Conservation (phyloP, 2,888 invertebrate genomes). For the Spisula subtruncata region DNA sequence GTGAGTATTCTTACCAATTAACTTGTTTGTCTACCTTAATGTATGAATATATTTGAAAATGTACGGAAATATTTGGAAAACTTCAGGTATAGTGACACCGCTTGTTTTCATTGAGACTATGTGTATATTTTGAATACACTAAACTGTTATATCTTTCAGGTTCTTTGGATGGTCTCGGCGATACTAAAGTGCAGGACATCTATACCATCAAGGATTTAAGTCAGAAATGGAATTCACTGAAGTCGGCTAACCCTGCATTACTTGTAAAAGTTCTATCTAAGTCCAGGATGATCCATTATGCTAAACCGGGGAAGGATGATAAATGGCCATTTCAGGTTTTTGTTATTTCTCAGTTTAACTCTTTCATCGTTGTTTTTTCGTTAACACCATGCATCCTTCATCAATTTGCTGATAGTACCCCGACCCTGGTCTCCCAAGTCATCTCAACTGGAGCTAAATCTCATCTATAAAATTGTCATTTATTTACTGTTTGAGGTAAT, state of each 20-base stretch:
- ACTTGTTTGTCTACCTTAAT: too few species aligned
- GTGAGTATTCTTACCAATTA: too few species aligned
- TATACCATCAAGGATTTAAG: constrained; percentile 57
- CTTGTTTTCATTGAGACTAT: too few species aligned
- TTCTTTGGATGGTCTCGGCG: constrained; percentile 21
- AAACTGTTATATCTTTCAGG: neutral
- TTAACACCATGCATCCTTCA: too few species aligned
- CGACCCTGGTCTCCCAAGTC: too few species aligned
- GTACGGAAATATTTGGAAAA: constrained; percentile 64
- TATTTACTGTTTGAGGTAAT: too few species aligned
- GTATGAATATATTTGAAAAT: too few species aligned
- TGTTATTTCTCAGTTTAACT: neutral
- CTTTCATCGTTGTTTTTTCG: neutral
- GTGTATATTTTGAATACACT: too few species aligned
- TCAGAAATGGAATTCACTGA: constrained; percentile 41
- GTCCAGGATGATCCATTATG: constrained; percentile 76
- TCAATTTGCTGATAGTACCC: too few species aligned
- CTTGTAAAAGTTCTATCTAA: constrained; percentile 75
- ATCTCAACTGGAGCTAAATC: too few species aligned
- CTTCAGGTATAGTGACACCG: neutral
- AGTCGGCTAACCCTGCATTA: constrained; percentile 68
- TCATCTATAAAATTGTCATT: too few species aligned
- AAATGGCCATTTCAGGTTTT: constrained; percentile 81
- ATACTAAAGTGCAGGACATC: constrained; percentile 51
- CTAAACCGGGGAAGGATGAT: constrained; percentile 73